Evolutionary conservation across 2,888 invertebrate genomes (phyloP), one percentile per base, ranked within the genome.

Genomic region (Steinernema scapterisci): DNA sequence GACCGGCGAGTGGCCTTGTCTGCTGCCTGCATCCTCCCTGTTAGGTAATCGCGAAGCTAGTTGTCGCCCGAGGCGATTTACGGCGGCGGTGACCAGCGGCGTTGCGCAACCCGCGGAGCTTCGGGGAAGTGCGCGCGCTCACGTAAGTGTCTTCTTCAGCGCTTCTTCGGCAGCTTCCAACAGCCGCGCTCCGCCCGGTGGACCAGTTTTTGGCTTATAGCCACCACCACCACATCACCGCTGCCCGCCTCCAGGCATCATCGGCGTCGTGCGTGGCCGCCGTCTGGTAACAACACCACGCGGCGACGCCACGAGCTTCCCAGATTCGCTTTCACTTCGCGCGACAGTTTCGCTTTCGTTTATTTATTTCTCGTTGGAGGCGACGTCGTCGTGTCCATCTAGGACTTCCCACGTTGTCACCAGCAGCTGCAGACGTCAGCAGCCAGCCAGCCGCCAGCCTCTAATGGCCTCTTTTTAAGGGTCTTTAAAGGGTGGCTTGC

Each of bases 201-300:
- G 63, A 63, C 63, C 63, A 63, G 63, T 63, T 63, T 63, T 63
- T 63, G 63, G 63, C 63, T 63, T 63, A 63, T 63, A 63, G 63
- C 63, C 63, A 63, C 54, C 54, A n/a, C 63, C 63, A 63, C 38
- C 38, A 38, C 38, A 38, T 38, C 38, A 38, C 38, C 38, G 38
- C 38, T 38, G 63, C 63, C 63, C 63, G 63, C 63, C 63, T 63
- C 63, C 63, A 63, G 63, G 63, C 63, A 63, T 31, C 54, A 21
- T 54, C 63, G 63, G 23, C 63, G 63, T n/a, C 63, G 63, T 63
- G 63, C 63, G 63, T 63, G 63, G 63, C 27, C 38, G 38, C 38
- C 63, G 63, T 63, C 63, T 63, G 63, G 63, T 63, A 27, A 63
- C 63, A 63, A 63, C 63, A 63, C 63, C 31, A 63, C 63, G 63